These are phyloP conservation scores for Coptotermes formosanus DNA, from an alignment of 1,140 invertebrate genomes.

Conservation along the genomic window DNA sequence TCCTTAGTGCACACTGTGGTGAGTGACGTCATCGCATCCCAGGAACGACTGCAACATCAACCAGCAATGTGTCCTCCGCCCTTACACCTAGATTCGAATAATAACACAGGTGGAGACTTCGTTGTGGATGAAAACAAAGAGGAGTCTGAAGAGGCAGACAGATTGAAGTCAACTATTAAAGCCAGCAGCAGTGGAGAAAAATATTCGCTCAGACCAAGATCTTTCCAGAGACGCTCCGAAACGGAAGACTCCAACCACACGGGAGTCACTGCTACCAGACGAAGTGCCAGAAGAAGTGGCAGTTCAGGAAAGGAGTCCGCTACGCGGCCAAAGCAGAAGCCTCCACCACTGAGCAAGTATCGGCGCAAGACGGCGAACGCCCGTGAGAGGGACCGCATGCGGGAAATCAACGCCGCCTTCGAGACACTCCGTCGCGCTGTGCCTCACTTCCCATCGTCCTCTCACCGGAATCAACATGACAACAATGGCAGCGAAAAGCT, in stretches of 20 bases:
- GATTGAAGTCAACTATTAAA: background rate
- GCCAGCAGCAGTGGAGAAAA: background rate
- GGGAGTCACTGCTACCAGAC: background rate
- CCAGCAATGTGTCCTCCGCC: background rate
- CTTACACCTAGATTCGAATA: background rate
- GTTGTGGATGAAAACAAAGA: background rate
- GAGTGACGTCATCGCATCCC: background rate
- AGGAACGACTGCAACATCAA: slow-evolving; percentile 16
- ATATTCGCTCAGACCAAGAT: slow-evolving; percentile 20
- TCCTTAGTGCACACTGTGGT: background rate
- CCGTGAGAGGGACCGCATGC: slow-evolving; percentile 78
- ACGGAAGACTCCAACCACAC: background rate
- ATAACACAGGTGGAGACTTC: background rate
- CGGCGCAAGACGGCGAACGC: slow-evolving; percentile 86
- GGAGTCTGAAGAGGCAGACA: background rate
- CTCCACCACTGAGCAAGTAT: slow-evolving; percentile 85
- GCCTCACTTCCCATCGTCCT: slow-evolving; percentile 50
- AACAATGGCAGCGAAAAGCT: slow-evolving; percentile 49
- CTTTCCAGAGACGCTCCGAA: background rate
- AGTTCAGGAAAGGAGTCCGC: background rate
- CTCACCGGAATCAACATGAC: background rate
- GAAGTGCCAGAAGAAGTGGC: background rate
- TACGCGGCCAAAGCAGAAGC: slow-evolving; percentile 50
- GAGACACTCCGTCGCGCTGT: slow-evolving; percentile 73
- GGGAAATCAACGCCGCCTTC: slow-evolving; percentile 85